phyloP scores from a whole-genome alignment of 2,797 vertebrate genomes.

The Tarsius wallacei region DNA sequence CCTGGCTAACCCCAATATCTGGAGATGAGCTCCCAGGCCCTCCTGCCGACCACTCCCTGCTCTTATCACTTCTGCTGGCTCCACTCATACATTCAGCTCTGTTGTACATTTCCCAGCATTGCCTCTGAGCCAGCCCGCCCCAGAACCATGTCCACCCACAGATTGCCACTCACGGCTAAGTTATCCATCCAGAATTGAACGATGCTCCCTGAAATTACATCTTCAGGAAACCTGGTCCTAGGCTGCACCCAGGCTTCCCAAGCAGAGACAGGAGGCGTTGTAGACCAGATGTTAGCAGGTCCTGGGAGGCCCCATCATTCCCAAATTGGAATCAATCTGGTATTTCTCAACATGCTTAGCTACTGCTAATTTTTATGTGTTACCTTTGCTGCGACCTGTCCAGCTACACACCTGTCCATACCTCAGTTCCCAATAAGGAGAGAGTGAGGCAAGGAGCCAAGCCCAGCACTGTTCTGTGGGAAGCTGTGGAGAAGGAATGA shows the following conservation, averaged over 20 bases:
- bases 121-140: not conserved
- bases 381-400: not conserved
- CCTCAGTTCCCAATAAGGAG: not conserved
- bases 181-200: not conserved
- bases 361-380: not conserved
- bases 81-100: not conserved
- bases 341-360: not conserved
- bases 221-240: not conserved
- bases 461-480: rapidly evolving
- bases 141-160: not conserved
- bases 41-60: not conserved
- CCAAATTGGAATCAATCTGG: not conserved
- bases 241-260: not conserved
- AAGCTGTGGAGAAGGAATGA: not conserved
- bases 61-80: not conserved
- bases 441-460: too few relatives aligned
- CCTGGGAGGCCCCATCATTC: not conserved
- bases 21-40: not conserved
- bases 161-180: not conserved
- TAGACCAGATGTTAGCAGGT: not conserved
- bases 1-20: too few relatives aligned
- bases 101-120: not conserved
- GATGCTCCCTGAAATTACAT: not conserved
- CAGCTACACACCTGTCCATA: not conserved
- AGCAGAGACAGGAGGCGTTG: too few relatives aligned